These are phyloP conservation scores for Isichthys henryi DNA, from an alignment of 2,113 vertebrate genomes.

Conservation along the genomic window DNA sequence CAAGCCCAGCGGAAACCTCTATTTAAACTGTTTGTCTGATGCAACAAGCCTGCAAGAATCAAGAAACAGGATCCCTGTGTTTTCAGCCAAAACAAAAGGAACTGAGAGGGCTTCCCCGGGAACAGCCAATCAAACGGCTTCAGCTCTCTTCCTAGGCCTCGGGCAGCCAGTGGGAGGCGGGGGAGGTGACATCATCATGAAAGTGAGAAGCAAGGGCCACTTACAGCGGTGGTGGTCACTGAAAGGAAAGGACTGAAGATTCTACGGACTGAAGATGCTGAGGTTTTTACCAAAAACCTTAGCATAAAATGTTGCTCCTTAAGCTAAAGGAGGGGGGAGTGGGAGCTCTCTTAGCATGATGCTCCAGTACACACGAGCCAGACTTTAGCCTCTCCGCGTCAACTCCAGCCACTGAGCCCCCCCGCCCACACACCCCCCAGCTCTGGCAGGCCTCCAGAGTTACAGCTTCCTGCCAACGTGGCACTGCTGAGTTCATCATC, in stretches of 20 bases:
- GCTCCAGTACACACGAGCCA: slow-evolving; percentile 35
- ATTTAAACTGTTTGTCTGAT: slow-evolving; percentile 64
- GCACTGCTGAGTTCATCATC: slow-evolving; percentile 52
- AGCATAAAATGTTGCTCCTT: not conserved
- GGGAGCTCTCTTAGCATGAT: not conserved
- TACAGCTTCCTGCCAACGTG: slow-evolving; percentile 63
- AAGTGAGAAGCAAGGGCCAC: slow-evolving; percentile 1
- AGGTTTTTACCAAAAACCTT: not conserved
- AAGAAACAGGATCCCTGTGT: slow-evolving; percentile 51
- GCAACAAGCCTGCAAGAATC: slow-evolving; percentile 58
- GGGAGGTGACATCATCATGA: slow-evolving; percentile 34
- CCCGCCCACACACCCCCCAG: slow-evolving; percentile 5
- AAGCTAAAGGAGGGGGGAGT: slow-evolving; percentile 6
- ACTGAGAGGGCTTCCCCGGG: slow-evolving; percentile 44
- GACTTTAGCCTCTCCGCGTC: slow-evolving; percentile 41
- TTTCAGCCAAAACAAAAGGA: slow-evolving; percentile 41
- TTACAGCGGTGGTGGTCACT: slow-evolving; percentile 17
- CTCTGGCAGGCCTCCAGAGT: slow-evolving; percentile 49
- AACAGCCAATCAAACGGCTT: slow-evolving; percentile 44
- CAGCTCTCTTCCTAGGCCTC: slow-evolving; percentile 12
- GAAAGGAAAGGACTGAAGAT: slow-evolving; percentile 17
- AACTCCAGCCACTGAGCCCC: slow-evolving; percentile 23
- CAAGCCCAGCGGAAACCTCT: slow-evolving; percentile 40
- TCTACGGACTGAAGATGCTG: not conserved
- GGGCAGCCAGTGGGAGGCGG: slow-evolving; percentile 38